Base-by-base conservation (phyloP, 2,113 vertebrate genomes). In the Carollia perspicillata region DNA sequence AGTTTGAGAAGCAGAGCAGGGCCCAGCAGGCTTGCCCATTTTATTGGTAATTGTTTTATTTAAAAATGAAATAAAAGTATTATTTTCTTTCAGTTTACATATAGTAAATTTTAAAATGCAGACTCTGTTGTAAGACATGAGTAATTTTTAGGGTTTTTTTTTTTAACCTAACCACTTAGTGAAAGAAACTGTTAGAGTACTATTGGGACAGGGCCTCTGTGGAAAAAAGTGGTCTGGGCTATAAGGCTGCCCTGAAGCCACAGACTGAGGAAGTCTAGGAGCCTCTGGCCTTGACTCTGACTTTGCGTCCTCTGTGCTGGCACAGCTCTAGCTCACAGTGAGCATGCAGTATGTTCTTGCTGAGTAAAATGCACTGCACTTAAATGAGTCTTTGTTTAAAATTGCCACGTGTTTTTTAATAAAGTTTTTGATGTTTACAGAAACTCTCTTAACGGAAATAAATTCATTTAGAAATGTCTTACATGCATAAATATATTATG, bases 381-480 rank as follows among this genome's bases (percentile, higher is more conserved):
- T 84, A 85, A 77, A 72, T 16, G 28, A 68, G 17, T 40, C 23
- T 90, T 58, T 78, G 40, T 79, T 71, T 51, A 33, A 60, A 65
- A 72, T 72, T 71, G 8, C n/a, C 8, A n/a, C 51, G 51, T 69
- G 35, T 69, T 78, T 78, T 68, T 77, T 66, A 23, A n/a, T 42
- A 2, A 51, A 65, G 16, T 55, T 47, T 40, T 79, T 87, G 58
- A 47, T 74, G n/a, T 83, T 95, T 83, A 55, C 0, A 79, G 44
- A 85, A 72, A 17, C 80, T 91, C 69, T 85, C 35, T 77, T 66
- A 77, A 74, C 28, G 63, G 60, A 75, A 75, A 18, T 75, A 75
- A 75, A 18, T 80, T 66, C 53, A 80, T 75, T 96, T 83, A 91
- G 68, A 66, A 94, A 81, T 90, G 58, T 60, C 40, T 93, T 63